Conservation (phyloP, 2,113 vertebrate species). For the Urocolius indicus region DNA sequence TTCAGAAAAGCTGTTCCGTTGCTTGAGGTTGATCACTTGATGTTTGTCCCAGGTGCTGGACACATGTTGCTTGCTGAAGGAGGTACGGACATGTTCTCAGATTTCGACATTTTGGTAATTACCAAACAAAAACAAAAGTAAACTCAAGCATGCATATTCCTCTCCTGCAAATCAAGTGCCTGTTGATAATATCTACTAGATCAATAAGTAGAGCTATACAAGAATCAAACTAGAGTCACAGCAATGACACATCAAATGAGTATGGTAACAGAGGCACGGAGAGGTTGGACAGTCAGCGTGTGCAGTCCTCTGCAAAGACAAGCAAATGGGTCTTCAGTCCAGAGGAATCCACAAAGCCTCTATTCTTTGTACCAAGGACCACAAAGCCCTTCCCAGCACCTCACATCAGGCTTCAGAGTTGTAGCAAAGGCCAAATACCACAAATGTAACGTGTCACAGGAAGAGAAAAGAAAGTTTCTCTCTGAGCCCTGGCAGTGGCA, state of each 20-base stretch:
- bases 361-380: not conserved
- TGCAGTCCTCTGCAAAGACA: not conserved
- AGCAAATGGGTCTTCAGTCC: not conserved
- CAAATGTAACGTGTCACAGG: not conserved
- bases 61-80: slow-evolving; percentile 40
- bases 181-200: not conserved
- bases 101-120: slow-evolving; percentile 1
- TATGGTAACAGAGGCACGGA: not conserved
- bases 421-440: slow-evolving; percentile 1
- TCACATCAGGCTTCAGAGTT: not conserved
- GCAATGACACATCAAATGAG: not conserved
- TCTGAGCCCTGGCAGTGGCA: not conserved
- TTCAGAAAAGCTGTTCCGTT: slow-evolving; percentile 25
- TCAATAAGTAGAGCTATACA: not conserved
- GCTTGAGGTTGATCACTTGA: slow-evolving; percentile 11
- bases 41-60: slow-evolving; percentile 42
- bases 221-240: not conserved
- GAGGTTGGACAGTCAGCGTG: not conserved
- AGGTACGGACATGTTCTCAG: not conserved
- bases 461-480: not conserved
- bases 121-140: slow-evolving; percentile 42
- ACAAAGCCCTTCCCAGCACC: not conserved
- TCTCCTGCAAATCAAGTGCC: not conserved
- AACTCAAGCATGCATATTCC: not conserved
- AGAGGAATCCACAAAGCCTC: not conserved